Conservation (phyloP, 2,113 vertebrate species). For the Pycnonotus jocosus region DNA sequence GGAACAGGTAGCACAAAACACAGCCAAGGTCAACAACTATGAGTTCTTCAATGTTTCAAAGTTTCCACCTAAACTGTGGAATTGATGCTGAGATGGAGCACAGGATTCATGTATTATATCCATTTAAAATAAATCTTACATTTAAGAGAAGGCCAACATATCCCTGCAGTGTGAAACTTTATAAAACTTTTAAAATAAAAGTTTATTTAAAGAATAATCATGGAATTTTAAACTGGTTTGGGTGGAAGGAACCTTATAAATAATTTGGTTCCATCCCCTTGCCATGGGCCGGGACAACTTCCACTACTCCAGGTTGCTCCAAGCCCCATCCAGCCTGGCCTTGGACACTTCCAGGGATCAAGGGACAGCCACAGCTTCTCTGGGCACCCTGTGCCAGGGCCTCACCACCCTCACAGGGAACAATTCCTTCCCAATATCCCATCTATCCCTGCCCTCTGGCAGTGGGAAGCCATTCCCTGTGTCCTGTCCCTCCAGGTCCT, state of each 20-base stretch:
- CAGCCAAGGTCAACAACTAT: accelerated
- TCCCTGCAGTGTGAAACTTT: not conserved
- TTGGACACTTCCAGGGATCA: not conserved
- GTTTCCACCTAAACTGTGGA: not conserved
- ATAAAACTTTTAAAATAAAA: too few species aligned
- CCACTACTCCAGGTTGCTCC: accelerated
- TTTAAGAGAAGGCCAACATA: not conserved
- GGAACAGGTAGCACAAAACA: not conserved
- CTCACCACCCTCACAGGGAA: accelerated
- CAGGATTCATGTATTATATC: not conserved
- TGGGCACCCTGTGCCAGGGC: accelerated
- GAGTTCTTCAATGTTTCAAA: not conserved
- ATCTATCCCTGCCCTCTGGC: not conserved
- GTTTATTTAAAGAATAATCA: not conserved
- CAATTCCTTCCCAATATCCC: not conserved
- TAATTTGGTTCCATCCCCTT: accelerated
- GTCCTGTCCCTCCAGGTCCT: not conserved
- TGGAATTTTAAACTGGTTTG: not conserved
- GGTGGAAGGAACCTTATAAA: not conserved
- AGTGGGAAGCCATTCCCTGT: not conserved
- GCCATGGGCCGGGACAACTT: not conserved
- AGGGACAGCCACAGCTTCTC: not conserved
- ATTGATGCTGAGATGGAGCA: not conserved
- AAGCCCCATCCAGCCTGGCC: accelerated
- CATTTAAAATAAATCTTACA: not conserved